These are phyloP conservation scores for Allolobophora icterica DNA, from an alignment of 2,888 invertebrate genomes.

Conservation along the genomic window DNA sequence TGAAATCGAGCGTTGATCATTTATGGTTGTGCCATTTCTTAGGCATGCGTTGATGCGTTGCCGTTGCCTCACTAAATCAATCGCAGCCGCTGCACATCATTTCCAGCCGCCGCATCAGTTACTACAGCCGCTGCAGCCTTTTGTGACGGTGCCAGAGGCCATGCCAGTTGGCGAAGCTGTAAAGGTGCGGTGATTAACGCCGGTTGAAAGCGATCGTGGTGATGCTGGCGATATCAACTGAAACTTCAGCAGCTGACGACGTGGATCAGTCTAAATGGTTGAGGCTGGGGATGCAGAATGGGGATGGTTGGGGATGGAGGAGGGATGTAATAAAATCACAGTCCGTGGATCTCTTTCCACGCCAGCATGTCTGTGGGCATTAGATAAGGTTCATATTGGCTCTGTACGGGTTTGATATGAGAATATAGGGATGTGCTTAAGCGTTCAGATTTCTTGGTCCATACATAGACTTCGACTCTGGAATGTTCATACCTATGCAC, in stretches of 20 bases:
- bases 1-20: slow-evolving; percentile 11
- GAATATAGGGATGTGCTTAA: background rate
- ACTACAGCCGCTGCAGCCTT: background rate
- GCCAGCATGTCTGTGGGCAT: too few species aligned
- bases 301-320: background rate
- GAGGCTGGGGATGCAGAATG: background rate
- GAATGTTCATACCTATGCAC: too few species aligned
- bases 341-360: background rate
- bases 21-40: background rate
- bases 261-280: background rate
- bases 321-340: background rate
- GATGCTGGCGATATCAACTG: background rate
- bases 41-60: background rate
- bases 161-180: slow-evolving; percentile 8
- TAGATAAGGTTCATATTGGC: too few species aligned
- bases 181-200: slow-evolving; percentile 9
- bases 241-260: background rate
- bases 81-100: background rate
- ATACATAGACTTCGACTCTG: background rate
- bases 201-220: background rate
- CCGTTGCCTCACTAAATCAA: background rate
- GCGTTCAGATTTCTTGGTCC: background rate
- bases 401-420: too few species aligned
- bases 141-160: slow-evolving; percentile 1
- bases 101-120: background rate